These are phyloP conservation scores for Nomia melanderi DNA, from an alignment of 1,140 invertebrate genomes.

Conservation along the genomic window DNA sequence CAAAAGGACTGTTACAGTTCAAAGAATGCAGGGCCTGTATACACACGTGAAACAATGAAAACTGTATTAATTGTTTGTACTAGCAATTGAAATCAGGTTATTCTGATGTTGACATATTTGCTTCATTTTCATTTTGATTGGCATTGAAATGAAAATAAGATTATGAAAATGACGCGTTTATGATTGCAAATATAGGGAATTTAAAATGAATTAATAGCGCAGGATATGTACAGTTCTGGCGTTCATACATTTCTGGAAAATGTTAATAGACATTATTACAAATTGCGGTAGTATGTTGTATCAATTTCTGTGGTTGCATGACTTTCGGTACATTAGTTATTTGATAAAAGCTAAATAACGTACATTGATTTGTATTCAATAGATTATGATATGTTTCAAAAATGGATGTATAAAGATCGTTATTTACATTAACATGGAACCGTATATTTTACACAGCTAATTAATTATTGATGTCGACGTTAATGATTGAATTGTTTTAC, in stretches of 20 bases:
- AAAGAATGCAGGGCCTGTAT: neutral
- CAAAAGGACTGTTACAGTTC: neutral
- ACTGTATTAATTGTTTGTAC: neutral
- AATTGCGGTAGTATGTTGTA: too few relatives aligned
- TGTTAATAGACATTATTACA: neutral
- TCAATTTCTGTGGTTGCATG: too few relatives aligned
- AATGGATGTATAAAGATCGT: too few relatives aligned
- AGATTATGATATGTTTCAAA: too few relatives aligned
- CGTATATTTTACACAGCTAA: too few relatives aligned
- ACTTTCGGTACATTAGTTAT: too few relatives aligned
- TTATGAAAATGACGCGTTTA: neutral
- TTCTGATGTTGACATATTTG: neutral
- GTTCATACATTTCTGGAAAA: neutral
- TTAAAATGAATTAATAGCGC: neutral
- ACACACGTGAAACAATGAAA: neutral
- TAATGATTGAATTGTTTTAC: too few relatives aligned
- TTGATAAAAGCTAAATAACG: too few relatives aligned
- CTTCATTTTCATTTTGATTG: conserved; percentile 8
- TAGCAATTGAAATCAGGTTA: neutral
- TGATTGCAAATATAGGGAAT: neutral
- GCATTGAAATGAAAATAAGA: neutral
- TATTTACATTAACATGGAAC: too few relatives aligned
- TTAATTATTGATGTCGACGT: too few relatives aligned
- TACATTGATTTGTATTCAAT: too few relatives aligned
- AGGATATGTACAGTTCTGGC: neutral